Percentiles rank a stretch among this genome's conserved stretches.
Evolutionary conservation across 2,113 vertebrate genomes (phyloP).

Genomic region (Oxyura jamaicensis): DNA sequence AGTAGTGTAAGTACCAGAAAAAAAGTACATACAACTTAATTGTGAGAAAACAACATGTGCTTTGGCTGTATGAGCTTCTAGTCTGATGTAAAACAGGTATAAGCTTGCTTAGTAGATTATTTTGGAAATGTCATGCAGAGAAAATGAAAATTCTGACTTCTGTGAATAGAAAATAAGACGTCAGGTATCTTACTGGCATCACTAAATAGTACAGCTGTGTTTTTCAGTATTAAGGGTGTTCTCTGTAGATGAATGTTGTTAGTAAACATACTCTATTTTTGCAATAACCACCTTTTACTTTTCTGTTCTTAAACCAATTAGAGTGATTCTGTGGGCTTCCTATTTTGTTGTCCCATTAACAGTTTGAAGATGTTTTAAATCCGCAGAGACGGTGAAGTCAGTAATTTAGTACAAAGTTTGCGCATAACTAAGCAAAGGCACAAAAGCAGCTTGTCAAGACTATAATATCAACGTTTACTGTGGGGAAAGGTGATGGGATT

Average conservation of each 20-base stretch:
- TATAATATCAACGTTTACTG: background rate
- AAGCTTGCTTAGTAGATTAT: background rate
- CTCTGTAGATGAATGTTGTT: background rate
- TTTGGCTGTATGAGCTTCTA: background rate
- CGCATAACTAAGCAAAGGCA: background rate
- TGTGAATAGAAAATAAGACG: background rate
- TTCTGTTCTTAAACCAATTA: background rate
- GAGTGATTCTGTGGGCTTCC: background rate
- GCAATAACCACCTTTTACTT: background rate
- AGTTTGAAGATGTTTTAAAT: background rate
- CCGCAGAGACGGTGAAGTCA: background rate
- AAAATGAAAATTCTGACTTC: background rate
- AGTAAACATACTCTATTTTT: background rate
- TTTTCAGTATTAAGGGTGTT: background rate
- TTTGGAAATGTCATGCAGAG: background rate
- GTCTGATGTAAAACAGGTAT: background rate
- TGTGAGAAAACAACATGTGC: background rate
- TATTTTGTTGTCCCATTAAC: background rate
- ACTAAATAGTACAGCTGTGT: background rate
- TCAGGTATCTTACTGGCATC: background rate
- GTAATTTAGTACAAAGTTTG: background rate
- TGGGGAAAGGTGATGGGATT: background rate
- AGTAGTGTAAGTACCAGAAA: background rate
- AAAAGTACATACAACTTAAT: background rate
- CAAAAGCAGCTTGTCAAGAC: background rate